phyloP scores from a whole-genome alignment of 2,888 invertebrate genomes.

The Therioaphis trifolii region DNA sequence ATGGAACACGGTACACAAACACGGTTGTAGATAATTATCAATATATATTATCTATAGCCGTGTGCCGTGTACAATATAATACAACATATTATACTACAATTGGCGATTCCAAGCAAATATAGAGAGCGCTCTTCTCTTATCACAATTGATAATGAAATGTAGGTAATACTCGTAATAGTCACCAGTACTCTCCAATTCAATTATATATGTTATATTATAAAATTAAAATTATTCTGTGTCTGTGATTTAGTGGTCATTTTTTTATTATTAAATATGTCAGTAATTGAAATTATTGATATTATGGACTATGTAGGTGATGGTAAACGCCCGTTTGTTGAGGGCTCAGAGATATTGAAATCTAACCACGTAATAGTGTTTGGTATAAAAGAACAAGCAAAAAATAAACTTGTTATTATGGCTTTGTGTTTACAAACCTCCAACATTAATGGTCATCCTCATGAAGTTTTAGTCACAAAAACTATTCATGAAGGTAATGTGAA shows the following conservation, averaged over 20 bases:
- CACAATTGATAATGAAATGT: conserved; percentile 7
- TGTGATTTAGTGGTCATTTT: neutral
- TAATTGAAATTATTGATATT: neutral
- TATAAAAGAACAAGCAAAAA: neutral
- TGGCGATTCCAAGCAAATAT: too few species aligned
- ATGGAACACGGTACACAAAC: too few species aligned
- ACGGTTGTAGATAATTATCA: too few species aligned
- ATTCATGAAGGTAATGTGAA: conserved; percentile 1
- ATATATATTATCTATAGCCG: too few species aligned
- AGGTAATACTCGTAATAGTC: neutral
- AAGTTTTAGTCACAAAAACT: conserved; percentile 2
- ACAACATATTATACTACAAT: too few species aligned
- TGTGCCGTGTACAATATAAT: too few species aligned
- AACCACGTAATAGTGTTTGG: neutral
- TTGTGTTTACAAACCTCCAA: neutral
- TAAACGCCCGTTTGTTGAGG: neutral
- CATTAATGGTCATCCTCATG: conserved; percentile 14
- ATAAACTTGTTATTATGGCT: conserved; percentile 1
- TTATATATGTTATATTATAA: neutral
- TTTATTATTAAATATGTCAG: neutral
- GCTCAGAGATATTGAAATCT: neutral
- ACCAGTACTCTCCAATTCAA: neutral
- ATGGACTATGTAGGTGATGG: neutral
- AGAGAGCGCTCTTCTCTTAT: neutral
- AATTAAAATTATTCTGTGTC: neutral